A percentile compares a stretch with the other conserved stretches of the same genome.
Evolutionary conservation across 2,113 vertebrate genomes (phyloP).

Genomic region (Agapornis roseicollis): DNA sequence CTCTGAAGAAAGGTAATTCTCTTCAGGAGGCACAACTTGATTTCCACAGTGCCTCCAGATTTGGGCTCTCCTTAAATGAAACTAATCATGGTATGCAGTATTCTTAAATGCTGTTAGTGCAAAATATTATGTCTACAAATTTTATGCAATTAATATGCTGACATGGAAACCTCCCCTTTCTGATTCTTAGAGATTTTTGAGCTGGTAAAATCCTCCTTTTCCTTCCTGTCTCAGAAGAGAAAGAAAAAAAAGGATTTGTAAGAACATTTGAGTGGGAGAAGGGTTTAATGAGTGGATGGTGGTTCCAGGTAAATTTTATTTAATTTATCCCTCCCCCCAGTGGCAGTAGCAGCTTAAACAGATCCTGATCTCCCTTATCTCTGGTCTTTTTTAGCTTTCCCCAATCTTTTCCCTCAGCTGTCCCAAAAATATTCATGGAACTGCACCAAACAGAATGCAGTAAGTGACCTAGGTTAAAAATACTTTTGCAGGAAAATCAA

Average conservation of each 20-base stretch:
- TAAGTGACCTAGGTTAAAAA: neutral
- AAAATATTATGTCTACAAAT: neutral
- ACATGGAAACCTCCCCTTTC: neutral
- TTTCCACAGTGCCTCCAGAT: neutral
- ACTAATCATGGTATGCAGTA: neutral
- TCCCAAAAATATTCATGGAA: neutral
- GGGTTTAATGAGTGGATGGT: neutral
- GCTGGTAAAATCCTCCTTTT: neutral
- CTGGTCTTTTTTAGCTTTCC: neutral
- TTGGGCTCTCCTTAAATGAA: neutral
- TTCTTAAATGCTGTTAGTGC: neutral
- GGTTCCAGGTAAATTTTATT: neutral
- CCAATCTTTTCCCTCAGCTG: neutral
- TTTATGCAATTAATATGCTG: neutral
- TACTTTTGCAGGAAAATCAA: neutral
- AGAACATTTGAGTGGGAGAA: neutral
- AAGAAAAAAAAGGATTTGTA: neutral
- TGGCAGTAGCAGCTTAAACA: neutral
- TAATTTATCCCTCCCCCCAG: neutral
- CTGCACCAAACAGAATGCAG: neutral
- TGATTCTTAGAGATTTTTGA: neutral
- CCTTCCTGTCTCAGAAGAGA: neutral
- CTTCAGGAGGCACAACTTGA: neutral
- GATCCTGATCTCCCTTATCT: neutral
- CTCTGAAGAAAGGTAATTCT: neutral